phyloP scores from a whole-genome alignment of 2,797 vertebrate species.

The Hoplostethus mediterraneus region DNA sequence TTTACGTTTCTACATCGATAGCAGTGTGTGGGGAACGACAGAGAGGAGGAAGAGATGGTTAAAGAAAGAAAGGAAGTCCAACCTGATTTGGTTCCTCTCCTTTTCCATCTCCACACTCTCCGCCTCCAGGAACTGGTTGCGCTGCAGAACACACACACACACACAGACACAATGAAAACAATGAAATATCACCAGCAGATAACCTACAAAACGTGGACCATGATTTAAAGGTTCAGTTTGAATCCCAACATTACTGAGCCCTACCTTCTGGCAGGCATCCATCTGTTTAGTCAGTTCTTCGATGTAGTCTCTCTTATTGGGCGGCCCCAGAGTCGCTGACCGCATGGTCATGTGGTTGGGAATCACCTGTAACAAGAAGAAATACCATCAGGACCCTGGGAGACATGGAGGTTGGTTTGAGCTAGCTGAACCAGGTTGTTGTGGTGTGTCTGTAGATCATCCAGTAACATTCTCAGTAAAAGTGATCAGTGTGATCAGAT shows the following conservation, averaged over 20 bases:
- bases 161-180: not conserved
- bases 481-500: too few relatives aligned
- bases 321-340: conserved; percentile 56
- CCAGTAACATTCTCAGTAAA: too few relatives aligned
- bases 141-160: conserved; percentile 65
- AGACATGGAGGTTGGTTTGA: too few relatives aligned
- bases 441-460: too few relatives aligned
- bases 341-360: conserved; percentile 69
- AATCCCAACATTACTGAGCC: not conserved
- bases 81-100: conserved; percentile 86
- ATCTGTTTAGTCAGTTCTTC: conserved; percentile 85
- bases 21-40: too few relatives aligned
- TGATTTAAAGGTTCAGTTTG: too few relatives aligned
- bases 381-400: not conserved
- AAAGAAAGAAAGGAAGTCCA: not conserved
- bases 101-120: conserved; percentile 86
- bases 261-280: conserved; percentile 78
- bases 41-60: too few relatives aligned
- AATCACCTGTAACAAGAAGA: conserved; percentile 27
- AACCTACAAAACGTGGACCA: too few relatives aligned
- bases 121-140: conserved; percentile 87
- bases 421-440: too few relatives aligned
- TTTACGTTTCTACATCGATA: not conserved
- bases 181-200: too few relatives aligned
- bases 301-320: conserved; percentile 81